phyloP scores from a whole-genome alignment of 2,113 vertebrate genomes.

The Dipodomys stephensi region DNA sequence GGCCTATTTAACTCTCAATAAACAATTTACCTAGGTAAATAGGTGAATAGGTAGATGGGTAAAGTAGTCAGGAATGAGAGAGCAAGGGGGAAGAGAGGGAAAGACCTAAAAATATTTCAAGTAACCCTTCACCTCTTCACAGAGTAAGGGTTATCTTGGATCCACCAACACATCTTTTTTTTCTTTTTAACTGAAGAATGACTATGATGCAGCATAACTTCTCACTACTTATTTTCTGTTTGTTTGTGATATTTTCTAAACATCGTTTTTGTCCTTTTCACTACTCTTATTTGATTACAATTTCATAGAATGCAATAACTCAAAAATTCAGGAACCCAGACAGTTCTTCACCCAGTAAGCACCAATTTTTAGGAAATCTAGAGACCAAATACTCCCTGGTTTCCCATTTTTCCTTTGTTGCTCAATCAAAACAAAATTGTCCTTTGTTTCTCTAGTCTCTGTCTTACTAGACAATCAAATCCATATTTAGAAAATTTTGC shows the following conservation, averaged over 20 bases:
- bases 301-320: constrained; percentile 34
- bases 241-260: background rate
- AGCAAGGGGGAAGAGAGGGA: background rate
- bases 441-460: background rate
- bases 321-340: background rate
- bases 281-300: constrained; percentile 11
- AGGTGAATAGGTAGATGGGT: background rate
- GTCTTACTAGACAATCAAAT: background rate
- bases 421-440: background rate
- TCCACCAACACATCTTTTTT: background rate
- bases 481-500: background rate
- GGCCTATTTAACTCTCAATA: constrained; percentile 4
- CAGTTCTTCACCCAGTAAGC: background rate
- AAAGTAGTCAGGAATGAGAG: too few relatives aligned
- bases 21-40: background rate
- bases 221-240: background rate
- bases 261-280: background rate
- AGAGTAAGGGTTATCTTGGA: background rate
- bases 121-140: background rate
- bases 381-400: background rate
- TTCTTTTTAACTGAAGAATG: background rate
- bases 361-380: constrained; percentile 22
- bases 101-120: background rate
- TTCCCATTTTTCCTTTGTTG: background rate
- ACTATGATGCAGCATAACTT: background rate